Evolutionary conservation across 2,888 invertebrate genomes (phyloP).

Genomic region (Pterobdella sp.): DNA sequence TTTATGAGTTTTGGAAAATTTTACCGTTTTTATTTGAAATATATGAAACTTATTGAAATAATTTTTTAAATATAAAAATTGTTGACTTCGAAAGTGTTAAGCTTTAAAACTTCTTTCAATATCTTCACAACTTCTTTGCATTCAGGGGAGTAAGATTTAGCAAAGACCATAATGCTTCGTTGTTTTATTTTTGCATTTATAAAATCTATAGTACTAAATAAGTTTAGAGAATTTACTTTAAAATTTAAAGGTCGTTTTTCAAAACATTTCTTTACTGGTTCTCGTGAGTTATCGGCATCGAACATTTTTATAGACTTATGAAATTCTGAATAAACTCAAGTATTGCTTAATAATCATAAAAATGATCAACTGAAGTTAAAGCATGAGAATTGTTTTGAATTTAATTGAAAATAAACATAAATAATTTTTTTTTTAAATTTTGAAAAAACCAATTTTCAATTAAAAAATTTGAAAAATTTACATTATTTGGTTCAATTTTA

Average conservation of each 20-base stretch:
- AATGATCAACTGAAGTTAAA: no score
- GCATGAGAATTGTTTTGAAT: no score
- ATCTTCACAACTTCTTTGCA: not conserved
- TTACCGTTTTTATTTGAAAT: no score
- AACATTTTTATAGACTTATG: not conserved
- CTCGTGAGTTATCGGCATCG: not conserved
- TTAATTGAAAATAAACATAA: no score
- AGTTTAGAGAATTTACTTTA: conserved; percentile 6
- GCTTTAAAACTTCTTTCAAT: not conserved
- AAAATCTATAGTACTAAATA: conserved; percentile 18
- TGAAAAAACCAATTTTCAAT: no score
- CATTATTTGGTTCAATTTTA: no score
- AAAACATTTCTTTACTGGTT: not conserved
- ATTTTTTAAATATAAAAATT: no score
- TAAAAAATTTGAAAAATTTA: no score
- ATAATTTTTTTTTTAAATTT: no score
- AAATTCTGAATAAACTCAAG: not conserved
- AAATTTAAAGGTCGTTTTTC: not conserved
- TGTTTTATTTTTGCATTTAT: conserved; percentile 22
- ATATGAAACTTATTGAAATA: no score
- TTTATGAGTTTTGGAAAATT: no score
- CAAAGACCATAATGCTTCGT: conserved; percentile 22
- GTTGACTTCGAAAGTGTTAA: conserved; percentile 1
- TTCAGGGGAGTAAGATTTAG: conserved; percentile 26
- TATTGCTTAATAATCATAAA: no score